Evolutionary conservation across 2,113 vertebrate species (phyloP), one percentile per base, ranked within the genome.

Genomic region (Thymallus thymallus): DNA sequence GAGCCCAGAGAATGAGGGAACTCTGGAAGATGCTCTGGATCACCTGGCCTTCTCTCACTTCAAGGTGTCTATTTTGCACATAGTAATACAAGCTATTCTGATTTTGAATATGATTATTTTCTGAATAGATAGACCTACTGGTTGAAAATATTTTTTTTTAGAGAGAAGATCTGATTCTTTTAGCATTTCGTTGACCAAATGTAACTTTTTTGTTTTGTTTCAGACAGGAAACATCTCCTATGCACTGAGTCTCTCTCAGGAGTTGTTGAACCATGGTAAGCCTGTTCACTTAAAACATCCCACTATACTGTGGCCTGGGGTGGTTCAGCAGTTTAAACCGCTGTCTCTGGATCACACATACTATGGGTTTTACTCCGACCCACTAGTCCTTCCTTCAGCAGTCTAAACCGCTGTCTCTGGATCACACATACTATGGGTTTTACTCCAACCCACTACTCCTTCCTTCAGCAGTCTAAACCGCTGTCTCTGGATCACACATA

Each of bases 21-120:
- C 92, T 71, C 84, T 98, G 9, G 94, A 96, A 75, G 95, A 96
- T 0, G 95, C 96, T 24, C 91, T 99, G 83, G 96, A 98, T 80
- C 93, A 98, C 64, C 86, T 99, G 24, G 96, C 97, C 14, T 99
- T 98, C 77, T 96, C 97, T 79, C 95, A 96, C 86, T 98, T 95
- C 82, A 96, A 96, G 93, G 94, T 80, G 13, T 55, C 45, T 9
- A 23, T 51, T 23, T 23, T 46, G 48, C 45, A n/a, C 5, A 66
- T 23, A 71, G 29, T 16, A 51, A 51, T 16, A 51, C 35, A 41
- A 41, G 35, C 16, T 16, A 51, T 14, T 51, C 14, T 16, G 16
- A 69, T 22, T n/a, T 29, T 45, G 60, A 2, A 23, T n/a, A 45
- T 48, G 7, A 22, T 26, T 55, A 5, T 60, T 9, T 60, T 46